These are phyloP conservation scores for Tridacna gigas DNA, from an alignment of 2,888 invertebrate genomes.

Conservation along the genomic window DNA sequence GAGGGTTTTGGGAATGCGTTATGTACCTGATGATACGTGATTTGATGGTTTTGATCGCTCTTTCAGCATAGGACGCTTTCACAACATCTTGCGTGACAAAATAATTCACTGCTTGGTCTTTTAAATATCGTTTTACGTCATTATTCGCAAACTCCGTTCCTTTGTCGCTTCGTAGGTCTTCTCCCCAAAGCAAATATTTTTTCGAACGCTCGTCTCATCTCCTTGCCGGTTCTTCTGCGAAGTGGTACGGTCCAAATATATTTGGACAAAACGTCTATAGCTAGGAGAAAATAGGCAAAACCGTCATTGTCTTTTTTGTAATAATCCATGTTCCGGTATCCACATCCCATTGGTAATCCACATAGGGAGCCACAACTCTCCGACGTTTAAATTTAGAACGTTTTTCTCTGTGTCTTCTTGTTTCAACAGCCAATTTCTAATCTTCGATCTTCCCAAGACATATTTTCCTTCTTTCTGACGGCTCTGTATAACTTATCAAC, in stretches of 20 bases:
- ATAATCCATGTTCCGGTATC: no score
- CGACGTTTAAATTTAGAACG: slow-evolving; percentile 50
- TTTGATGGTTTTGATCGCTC: slow-evolving; percentile 56
- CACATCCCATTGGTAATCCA: no score
- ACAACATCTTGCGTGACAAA: no score
- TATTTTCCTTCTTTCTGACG: slow-evolving; percentile 64
- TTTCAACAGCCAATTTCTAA: slow-evolving; percentile 62
- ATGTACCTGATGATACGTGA: slow-evolving; percentile 41
- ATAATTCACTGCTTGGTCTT: no score
- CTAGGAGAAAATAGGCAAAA: no score
- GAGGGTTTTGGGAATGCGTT: slow-evolving; percentile 35
- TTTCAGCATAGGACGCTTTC: no score
- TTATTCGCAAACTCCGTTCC: slow-evolving; percentile 54
- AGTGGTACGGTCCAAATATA: slow-evolving; percentile 45
- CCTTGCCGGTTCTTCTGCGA: slow-evolving; percentile 38
- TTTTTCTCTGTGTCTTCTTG: slow-evolving; percentile 43
- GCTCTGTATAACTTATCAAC: no score
- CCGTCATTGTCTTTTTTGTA: no score
- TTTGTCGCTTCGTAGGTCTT: slow-evolving; percentile 44
- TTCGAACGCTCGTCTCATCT: slow-evolving; percentile 44
- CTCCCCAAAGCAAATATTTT: slow-evolving; percentile 39
- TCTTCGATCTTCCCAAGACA: slow-evolving; percentile 41
- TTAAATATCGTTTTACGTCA: no score
- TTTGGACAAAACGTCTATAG: no score
- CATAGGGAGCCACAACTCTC: no score